Base-by-base conservation (phyloP, 2,113 vertebrate genomes). In the Passer domesticus region DNA sequence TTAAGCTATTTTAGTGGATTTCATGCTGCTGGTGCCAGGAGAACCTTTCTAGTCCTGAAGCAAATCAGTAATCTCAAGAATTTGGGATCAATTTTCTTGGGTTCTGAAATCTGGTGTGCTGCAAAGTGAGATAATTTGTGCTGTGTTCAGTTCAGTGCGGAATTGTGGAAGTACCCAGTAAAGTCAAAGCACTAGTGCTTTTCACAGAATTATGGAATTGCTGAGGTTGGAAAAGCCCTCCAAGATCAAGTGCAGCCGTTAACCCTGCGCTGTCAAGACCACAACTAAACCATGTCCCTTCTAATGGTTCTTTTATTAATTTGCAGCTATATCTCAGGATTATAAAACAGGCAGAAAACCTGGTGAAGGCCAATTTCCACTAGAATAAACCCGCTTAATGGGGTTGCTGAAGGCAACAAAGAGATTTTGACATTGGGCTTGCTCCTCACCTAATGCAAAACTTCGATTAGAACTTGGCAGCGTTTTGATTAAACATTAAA, bases 1-100 rank as follows among this genome's bases (percentile, higher is more conserved):
- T 75, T 83, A 89, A 87, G 60, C 62, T 91, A 17, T 84, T 87
- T 78, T 46, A 66, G 81, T 64, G 56, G 82, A 82, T 92, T 94
- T 92, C 3, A 8, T 56, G 90, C 52, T 91, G 64, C 62, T 89
- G 74, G 60, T 92, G 84, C 66, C 69, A 75, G 69, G 81, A 93
- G 49, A 87, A 74, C 41, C 70, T n/a, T 91, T 75, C 52, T 60
- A 55, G 44, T 84, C 56, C 77, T 95, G 87, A 58, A 94, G 85
- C 47, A 90, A 83, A 90, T 82, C 0, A 1, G 73, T 88, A 72
- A 60, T 94, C n/a, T 90, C 53, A 90, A 23, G 70, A 92, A 94
- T 94, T 20, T 10, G 53, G 84, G 56, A 72, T 90, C 63, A 84
- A 3, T 90, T 94, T 94, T 46, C 58, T 70, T 43, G 28, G 43